Base-by-base conservation (phyloP, 53 echinoderm and acorn worm genomes). In the Luidia sarsii region DNA sequence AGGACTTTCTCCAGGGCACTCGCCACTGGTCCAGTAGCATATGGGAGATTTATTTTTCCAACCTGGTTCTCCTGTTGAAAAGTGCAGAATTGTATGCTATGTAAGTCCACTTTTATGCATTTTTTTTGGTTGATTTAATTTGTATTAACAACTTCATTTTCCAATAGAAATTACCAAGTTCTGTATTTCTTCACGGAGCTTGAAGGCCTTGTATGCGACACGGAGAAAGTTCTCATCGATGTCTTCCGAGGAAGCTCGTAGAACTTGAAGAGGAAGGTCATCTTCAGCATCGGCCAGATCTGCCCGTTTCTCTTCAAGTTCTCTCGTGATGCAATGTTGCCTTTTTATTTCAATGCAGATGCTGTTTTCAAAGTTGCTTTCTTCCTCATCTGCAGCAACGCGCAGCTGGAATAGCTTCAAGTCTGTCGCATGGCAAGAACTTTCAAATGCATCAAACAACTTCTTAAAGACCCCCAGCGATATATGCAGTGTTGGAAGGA, bases 391-490 rank as follows among this genome's bases (percentile, higher is more conserved):
- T n/a, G n/a, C 20, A 20, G 32, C 60, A 65, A 27, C 71, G 7
- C 64, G 22, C 2, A 81, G 65, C 38, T 81, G 7, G 39, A 37
- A 67, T 8, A 67, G 22, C 56, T 48, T n/a, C 0, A 34, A 7
- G 20, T 81, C 82, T 2, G 67, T 31, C 1, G 18, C 53, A 67
- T 81, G 67, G 24, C 54, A 53, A 13, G 52, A 67, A 36, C 29
- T 16, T 48, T 81, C 82, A 21, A 67, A 45, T 11, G 32, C 25
- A 43, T 81, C 82, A 65, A 67, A 81, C 19, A 81, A 18, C 31
- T 81, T 81, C n/a, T 80, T 81, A 39, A 33, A 81, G 10, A 81
- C 65, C 0, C 67, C 81, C 14, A 81, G 67, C 6, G 68, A 81
- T 7, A 81, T 66, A 10, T 81, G 82, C 1, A 67, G 65, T 15